Evolutionary conservation across 2,888 invertebrate genomes (phyloP).

Genomic region (Scelioninae gen. 1): DNA sequence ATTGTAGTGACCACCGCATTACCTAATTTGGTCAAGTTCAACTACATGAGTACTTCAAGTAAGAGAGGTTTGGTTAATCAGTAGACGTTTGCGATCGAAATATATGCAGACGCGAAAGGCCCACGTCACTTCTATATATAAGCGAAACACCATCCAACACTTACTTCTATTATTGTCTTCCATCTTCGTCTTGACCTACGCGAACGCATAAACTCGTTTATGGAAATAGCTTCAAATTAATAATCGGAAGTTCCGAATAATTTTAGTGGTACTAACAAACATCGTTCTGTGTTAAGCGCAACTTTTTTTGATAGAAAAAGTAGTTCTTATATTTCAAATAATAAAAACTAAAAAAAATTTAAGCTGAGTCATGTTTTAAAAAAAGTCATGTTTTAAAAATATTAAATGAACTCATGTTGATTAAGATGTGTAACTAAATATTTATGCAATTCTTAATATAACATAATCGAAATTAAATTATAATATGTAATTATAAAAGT

Average conservation of each 20-base stretch:
- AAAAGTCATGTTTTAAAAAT: too few species aligned
- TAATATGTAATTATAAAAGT: too few species aligned
- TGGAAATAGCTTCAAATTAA: slow-evolving; percentile 20
- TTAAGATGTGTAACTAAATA: too few species aligned
- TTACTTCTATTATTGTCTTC: slow-evolving; percentile 36
- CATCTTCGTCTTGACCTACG: slow-evolving; percentile 74
- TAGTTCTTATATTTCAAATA: too few species aligned
- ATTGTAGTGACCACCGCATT: slow-evolving; percentile 12
- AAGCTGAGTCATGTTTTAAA: too few species aligned
- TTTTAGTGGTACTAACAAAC: slow-evolving; percentile 18
- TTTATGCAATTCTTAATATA: too few species aligned
- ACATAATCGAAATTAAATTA: too few species aligned
- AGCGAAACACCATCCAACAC: slow-evolving; percentile 55
- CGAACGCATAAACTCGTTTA: slow-evolving; percentile 59
- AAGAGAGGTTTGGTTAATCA: slow-evolving; percentile 42
- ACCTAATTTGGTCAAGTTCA: slow-evolving; percentile 64
- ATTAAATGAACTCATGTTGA: too few species aligned
- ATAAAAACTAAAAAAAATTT: too few species aligned
- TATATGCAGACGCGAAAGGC: slow-evolving; percentile 48
- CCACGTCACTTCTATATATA: slow-evolving; percentile 79
- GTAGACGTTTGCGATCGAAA: slow-evolving; percentile 26
- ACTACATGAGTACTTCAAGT: slow-evolving; percentile 29
- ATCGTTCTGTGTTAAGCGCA: too few species aligned
- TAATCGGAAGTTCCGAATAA: slow-evolving; percentile 18
- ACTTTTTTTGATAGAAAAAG: too few species aligned